Evolutionary conservation across 1,140 invertebrate genomes (phyloP).

Genomic region (Chironomus striatipennis): DNA sequence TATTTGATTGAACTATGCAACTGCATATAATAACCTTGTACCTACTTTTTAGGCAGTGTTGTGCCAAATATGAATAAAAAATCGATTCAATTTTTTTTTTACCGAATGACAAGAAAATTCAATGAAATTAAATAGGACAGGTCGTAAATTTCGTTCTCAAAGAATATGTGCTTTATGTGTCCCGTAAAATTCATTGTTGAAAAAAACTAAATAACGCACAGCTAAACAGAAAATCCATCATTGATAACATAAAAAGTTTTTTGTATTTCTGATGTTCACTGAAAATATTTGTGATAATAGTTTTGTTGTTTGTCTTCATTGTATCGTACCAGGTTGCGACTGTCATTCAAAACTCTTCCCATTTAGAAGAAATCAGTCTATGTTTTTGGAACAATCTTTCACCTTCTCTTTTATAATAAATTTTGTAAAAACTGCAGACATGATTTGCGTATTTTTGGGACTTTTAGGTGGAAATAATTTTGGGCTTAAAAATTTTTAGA

Average conservation of each 20-base stretch:
- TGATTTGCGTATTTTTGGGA: too few relatives aligned
- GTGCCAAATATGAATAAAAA: background rate
- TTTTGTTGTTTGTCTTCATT: background rate
- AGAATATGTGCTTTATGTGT: background rate
- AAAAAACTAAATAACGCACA: background rate
- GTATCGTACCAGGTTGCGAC: conserved; percentile 10
- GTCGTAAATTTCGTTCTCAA: background rate
- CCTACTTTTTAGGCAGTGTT: conserved; percentile 4
- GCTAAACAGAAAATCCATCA: too few relatives aligned
- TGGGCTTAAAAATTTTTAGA: too few relatives aligned
- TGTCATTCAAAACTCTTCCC: background rate
- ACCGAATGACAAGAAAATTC: background rate
- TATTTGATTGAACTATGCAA: background rate
- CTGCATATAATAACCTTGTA: conserved; percentile 11
- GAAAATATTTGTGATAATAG: conserved; percentile 9
- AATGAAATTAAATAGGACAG: background rate
- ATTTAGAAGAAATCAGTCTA: too few relatives aligned
- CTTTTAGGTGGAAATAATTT: too few relatives aligned
- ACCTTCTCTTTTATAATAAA: background rate
- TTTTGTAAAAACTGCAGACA: too few relatives aligned
- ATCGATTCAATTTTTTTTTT: conserved; percentile 2
- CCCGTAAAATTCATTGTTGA: background rate
- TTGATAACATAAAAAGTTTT: background rate
- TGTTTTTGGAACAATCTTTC: too few relatives aligned
- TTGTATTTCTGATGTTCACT: background rate